Base-by-base conservation (phyloP, 2,888 invertebrate species). In the Coleophora deauratella region DNA sequence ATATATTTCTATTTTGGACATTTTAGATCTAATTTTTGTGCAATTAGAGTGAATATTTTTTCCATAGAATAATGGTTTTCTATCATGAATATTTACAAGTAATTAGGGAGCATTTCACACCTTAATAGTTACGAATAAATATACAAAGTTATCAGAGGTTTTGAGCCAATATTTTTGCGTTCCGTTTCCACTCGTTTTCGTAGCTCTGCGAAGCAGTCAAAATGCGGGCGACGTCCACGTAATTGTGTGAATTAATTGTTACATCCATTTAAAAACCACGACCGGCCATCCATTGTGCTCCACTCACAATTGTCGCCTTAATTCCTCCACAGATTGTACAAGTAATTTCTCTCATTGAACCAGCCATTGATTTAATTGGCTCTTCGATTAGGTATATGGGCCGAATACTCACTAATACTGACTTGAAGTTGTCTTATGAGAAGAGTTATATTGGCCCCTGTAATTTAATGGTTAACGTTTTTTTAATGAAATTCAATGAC, bases 181-280 rank as follows among this genome's bases (percentile, higher is more conserved):
- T 21, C 3, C 21, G 3, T 21, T 21, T 4, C 6, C 3, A 21
- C 21, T 21, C 21, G 46, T 8, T n/a, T 51, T 52, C 40, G n/a
- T 35, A 57, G 35, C 43, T 61, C 73, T 70, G 52, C 50, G 55
- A 41, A 47, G 47, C 59, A 71, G 72, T 69, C 64, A 66, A 77
- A 76, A 85, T 85, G 85, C 85, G 85, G 85, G 85, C 81, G 72
- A 68, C 70, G 70, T 64, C 71, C 71, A 67, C 69, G 72, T 85
- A 85, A 85, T 85, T 82, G 85, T 72, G 70, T 67, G 82, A 82
- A 85, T 85, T 85, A 85, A 85, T 85, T 85, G 84, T 84, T 81
- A 81, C 82, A 81, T 79, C 77, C 81, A 80, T 82, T 82, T 79
- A 80, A 81, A 80, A 84, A 81, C 85, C 85, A 81, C 81, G 62